Evolutionary conservation across 2,113 vertebrate genomes (phyloP), one percentile per base, ranked within the genome.

Genomic region (Cygnus buccinator): DNA sequence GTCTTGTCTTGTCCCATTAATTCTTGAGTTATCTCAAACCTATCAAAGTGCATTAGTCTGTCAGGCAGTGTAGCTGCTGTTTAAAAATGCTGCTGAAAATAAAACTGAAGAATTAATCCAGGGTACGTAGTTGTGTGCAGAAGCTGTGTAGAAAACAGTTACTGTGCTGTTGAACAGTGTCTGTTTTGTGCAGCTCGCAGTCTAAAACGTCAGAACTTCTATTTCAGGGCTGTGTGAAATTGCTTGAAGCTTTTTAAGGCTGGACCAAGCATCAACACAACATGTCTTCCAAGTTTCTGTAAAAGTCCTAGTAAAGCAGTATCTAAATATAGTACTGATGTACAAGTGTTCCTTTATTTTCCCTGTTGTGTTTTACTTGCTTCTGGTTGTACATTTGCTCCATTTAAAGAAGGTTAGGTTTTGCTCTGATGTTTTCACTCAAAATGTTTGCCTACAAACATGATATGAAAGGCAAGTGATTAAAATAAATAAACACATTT

Each of bases 321-420:
- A 28, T 85, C 96, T 97, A 96, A 97, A 97, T 95, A 93, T 95
- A 96, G 95, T 80, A 39, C 84, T 72, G 55, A 61, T 85, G 86
- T 83, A 96, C 94, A 96, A 96, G 66, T 25, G 62, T 59, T 82
- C 87, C 90, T 94, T 94, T 96, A 35, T 95, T 90, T 91, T 33
- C 54, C 28, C 44, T 28, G 75, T 81, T 92, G 66, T 89, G 90
- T 71, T 95, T 91, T 83, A 68, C 37, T 90, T 94, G 84, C 86
- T 92, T 83, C 86, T 89, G 72, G 58, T 89, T 89, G 73, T 74
- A 58, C 3, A 0, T 88, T 87, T 92, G 39, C 87, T 94, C 78
- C 31, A 37, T 82, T 82, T 94, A 58, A 83, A 82, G 76, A 48
- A 57, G 65, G 35, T 58, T 71, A 50, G 52, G 88, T 62, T 96